Evolutionary conservation across 1,140 invertebrate genomes (phyloP).

Genomic region (Diploscapter pachys): DNA sequence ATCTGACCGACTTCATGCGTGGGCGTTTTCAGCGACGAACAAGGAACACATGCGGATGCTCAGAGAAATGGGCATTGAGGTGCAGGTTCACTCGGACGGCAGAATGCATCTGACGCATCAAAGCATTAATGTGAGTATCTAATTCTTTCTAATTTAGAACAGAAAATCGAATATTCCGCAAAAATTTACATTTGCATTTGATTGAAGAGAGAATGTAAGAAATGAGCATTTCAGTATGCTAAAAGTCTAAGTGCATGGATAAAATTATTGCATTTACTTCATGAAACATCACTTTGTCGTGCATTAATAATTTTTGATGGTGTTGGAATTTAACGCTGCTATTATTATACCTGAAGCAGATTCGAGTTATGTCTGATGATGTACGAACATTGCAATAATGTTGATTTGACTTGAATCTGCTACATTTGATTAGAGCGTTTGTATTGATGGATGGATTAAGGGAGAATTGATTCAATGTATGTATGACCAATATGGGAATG

Average conservation of each 20-base stretch:
- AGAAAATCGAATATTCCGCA: conserved; percentile 63
- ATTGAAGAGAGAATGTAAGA: background rate
- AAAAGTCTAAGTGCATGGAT: background rate
- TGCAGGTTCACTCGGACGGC: conserved; percentile 81
- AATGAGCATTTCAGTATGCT: background rate
- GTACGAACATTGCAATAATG: too few relatives aligned
- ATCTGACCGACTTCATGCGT: conserved; percentile 59
- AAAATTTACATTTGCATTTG: background rate
- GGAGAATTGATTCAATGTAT: too few relatives aligned
- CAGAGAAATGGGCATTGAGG: conserved; percentile 87
- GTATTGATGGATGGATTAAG: too few relatives aligned
- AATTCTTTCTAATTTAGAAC: background rate
- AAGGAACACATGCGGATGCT: conserved; percentile 81
- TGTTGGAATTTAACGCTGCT: conserved; percentile 14
- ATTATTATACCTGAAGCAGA: background rate
- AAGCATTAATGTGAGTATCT: background rate
- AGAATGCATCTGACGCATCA: conserved; percentile 72
- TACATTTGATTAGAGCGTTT: too few relatives aligned
- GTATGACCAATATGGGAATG: too few relatives aligned
- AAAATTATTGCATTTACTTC: background rate
- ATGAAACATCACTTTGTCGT: background rate
- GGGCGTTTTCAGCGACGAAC: conserved; percentile 73
- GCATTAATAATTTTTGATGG: background rate
- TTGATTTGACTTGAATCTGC: too few relatives aligned
- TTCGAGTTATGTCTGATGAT: too few relatives aligned